These are phyloP conservation scores for Montipora capricornis DNA, from an alignment of 64 coral and sea anemone genomes.

Conservation along the genomic window DNA sequence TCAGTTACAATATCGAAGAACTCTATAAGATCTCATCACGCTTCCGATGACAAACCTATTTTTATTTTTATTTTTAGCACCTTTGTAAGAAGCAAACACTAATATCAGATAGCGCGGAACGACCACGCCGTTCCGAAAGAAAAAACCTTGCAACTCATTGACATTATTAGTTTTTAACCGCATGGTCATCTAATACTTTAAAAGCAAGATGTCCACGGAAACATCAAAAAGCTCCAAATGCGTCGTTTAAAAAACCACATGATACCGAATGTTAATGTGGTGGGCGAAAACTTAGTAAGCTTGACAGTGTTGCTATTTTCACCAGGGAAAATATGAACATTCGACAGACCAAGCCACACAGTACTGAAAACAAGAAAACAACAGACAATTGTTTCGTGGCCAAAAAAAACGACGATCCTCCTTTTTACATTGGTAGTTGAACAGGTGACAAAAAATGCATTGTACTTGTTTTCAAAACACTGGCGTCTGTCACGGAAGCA, in stretches of 20 bases:
- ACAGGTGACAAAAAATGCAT: slow-evolving; percentile 22
- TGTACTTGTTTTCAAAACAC: slow-evolving; percentile 17
- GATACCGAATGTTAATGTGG: not conserved
- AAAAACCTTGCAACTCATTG: not conserved
- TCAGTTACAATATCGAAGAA: not conserved
- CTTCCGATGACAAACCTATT: no score
- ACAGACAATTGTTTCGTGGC: slow-evolving; percentile 1
- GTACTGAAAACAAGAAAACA: not conserved
- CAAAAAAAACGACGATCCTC: not conserved
- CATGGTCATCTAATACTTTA: slow-evolving; percentile 36
- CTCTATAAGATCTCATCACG: not conserved
- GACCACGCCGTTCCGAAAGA: not conserved
- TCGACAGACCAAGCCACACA: not conserved
- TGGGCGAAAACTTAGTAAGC: not conserved
- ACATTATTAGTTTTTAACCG: slow-evolving; percentile 2
- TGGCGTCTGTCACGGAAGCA: not conserved
- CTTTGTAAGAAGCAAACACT: not conserved
- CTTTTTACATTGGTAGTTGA: not conserved
- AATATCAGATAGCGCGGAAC: slow-evolving; percentile 11
- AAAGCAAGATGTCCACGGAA: slow-evolving; percentile 10
- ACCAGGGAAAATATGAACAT: not conserved
- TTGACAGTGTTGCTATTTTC: not conserved
- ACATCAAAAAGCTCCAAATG: slow-evolving; percentile 3
- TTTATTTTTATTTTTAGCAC: no score
- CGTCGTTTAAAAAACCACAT: slow-evolving; percentile 1